Evolutionary conservation across 1,140 invertebrate species (phyloP).

Genomic region (Drosophila sechellia): DNA sequence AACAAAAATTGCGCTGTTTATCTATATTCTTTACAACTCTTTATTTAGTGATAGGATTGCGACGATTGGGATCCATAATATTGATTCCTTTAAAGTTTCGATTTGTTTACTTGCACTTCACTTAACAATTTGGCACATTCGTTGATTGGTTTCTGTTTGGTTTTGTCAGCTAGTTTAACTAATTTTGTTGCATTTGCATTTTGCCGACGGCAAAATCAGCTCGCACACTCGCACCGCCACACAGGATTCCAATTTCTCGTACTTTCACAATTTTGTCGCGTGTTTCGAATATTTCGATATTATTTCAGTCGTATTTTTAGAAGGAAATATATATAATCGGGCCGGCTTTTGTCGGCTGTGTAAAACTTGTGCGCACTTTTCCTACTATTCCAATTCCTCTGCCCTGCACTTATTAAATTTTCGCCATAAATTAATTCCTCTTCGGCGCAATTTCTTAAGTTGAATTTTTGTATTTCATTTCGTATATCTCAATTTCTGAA

Average conservation of each 20-base stretch:
- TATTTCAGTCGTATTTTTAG: conserved; percentile 36
- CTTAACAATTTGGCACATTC: conserved; percentile 36
- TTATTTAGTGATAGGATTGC: no score
- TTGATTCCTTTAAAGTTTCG: not conserved
- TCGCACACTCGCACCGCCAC: conserved; percentile 22
- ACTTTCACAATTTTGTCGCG: conserved; percentile 24
- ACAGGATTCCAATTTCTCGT: conserved; percentile 26
- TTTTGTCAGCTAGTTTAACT: conserved; percentile 17
- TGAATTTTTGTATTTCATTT: conserved; percentile 45
- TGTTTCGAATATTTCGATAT: conserved; percentile 37
- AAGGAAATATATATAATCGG: conserved; percentile 6
- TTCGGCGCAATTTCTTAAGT: conserved; percentile 58
- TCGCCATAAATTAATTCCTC: conserved; percentile 70
- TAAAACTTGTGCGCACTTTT: conserved; percentile 34
- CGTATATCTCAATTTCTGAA: conserved; percentile 51
- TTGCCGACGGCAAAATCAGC: conserved; percentile 43
- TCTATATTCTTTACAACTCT: no score
- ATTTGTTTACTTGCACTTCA: not conserved
- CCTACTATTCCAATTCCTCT: conserved; percentile 4
- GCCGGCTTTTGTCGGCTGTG: conserved; percentile 1
- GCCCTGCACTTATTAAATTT: conserved; percentile 63
- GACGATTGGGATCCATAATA: no score
- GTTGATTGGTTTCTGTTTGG: conserved; percentile 32
- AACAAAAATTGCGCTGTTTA: not conserved
- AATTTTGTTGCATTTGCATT: conserved; percentile 24